Evolutionary conservation across 2,888 invertebrate genomes (phyloP).

Genomic region (Hemithea aestivaria): DNA sequence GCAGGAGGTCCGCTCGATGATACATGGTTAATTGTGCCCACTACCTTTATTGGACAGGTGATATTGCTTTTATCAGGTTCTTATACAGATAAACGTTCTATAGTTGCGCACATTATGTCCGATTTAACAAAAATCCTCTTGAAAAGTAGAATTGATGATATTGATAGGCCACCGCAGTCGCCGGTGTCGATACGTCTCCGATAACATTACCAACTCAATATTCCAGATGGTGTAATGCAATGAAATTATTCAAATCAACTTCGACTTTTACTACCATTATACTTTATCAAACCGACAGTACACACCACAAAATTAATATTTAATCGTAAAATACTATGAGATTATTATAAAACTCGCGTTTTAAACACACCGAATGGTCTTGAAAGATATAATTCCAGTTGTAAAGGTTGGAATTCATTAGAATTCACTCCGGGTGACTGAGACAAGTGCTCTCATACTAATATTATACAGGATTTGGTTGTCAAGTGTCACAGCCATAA

Average conservation of each 20-base stretch:
- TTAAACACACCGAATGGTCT: slow-evolving; percentile 29
- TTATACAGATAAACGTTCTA: no score
- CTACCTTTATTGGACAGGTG: slow-evolving; percentile 30
- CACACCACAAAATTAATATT: slow-evolving; percentile 41
- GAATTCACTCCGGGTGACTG: slow-evolving; percentile 60
- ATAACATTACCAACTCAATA: slow-evolving; percentile 6
- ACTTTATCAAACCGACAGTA: slow-evolving; percentile 29
- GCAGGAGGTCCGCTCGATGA: slow-evolving; percentile 54
- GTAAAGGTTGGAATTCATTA: slow-evolving; percentile 52
- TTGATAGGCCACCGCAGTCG: no score
- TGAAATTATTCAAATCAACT: slow-evolving; percentile 31
- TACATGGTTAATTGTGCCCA: slow-evolving; percentile 36
- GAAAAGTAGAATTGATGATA: no score
- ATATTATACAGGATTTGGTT: slow-evolving; percentile 61
- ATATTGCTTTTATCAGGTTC: slow-evolving; percentile 22
- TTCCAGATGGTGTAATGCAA: slow-evolving; percentile 5
- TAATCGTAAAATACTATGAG: slow-evolving; percentile 49
- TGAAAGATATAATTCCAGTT: slow-evolving; percentile 37
- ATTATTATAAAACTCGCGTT: slow-evolving; percentile 43
- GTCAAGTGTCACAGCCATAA: slow-evolving; percentile 48
- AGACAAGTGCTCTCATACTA: slow-evolving; percentile 39
- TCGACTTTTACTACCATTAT: slow-evolving; percentile 16
- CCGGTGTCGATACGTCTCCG: background rate
- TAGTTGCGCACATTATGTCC: no score
- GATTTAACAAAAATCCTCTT: no score